Percentiles rank a stretch among this genome's conserved stretches.
phyloP scores from a whole-genome alignment of 2,113 vertebrate species.

The Percopsis transmontana region DNA sequence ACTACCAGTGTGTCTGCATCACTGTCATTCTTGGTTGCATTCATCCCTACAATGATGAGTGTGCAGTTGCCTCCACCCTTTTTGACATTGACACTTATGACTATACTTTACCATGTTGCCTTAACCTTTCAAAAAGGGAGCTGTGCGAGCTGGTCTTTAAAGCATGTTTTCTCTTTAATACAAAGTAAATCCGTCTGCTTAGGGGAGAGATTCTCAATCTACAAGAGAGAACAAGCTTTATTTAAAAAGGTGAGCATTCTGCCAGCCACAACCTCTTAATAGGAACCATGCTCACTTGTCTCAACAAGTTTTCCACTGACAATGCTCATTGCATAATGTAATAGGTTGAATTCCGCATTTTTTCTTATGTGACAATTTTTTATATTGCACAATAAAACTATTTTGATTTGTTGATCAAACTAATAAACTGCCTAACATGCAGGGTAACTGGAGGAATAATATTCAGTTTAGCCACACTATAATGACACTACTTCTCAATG shows the following conservation, averaged over 20 bases:
- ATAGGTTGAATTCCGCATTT: constrained; percentile 5
- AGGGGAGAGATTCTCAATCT: constrained; percentile 15
- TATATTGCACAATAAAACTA: constrained; percentile 38
- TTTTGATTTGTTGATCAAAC: constrained; percentile 26
- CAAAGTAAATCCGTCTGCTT: neutral
- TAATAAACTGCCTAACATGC: constrained; percentile 10
- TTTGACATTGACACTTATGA: too few species aligned
- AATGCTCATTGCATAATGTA: constrained; percentile 23
- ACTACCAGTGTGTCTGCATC: too few species aligned
- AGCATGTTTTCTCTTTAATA: neutral
- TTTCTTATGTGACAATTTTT: neutral
- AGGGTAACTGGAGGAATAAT: constrained; percentile 6
- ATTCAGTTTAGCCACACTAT: too few species aligned
- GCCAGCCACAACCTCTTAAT: neutral
- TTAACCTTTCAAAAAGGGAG: neutral
- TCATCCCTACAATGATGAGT: too few species aligned
- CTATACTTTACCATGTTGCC: too few species aligned
- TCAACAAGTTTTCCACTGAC: constrained; percentile 39
- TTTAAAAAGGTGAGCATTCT: neutral
- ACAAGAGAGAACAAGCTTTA: constrained; percentile 28
- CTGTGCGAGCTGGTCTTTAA: neutral
- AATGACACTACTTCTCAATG: too few species aligned
- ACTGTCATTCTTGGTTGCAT: too few species aligned
- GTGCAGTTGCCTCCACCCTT: too few species aligned
- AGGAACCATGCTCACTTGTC: constrained; percentile 8